Evolutionary conservation across 2,113 vertebrate genomes (phyloP).

Genomic region (Apodemus speciosus): DNA sequence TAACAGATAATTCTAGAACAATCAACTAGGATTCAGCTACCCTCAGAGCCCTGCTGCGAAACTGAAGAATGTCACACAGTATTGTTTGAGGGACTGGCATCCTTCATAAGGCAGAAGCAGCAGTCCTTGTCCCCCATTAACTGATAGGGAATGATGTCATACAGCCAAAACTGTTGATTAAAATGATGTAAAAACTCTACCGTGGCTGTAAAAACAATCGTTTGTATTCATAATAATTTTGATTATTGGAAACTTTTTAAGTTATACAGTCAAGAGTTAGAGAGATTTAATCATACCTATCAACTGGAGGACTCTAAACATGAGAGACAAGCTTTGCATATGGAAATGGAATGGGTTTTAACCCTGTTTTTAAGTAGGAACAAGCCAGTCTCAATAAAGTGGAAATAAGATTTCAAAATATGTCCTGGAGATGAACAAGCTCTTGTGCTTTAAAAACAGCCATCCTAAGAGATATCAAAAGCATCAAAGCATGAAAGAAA

Average conservation of each 20-base stretch:
- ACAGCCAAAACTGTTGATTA: not conserved
- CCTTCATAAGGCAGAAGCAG: slow-evolving; percentile 15
- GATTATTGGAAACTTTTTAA: slow-evolving; percentile 28
- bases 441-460: not conserved
- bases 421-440: not conserved
- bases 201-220: not conserved
- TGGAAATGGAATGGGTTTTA: not conserved
- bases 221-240: slow-evolving; percentile 23
- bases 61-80: not conserved
- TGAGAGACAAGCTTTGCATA: not conserved
- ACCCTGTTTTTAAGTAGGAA: not conserved
- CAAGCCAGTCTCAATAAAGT: not conserved
- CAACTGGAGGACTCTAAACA: not conserved
- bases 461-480: not conserved
- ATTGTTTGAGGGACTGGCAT: not conserved
- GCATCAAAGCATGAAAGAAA: not conserved
- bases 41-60: not conserved
- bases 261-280: not conserved
- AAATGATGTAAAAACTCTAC: not conserved
- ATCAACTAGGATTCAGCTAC: not conserved
- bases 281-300: not conserved
- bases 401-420: slow-evolving; percentile 19
- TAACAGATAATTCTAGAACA: not conserved
- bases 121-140: not conserved
- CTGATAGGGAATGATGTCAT: not conserved